A percentile compares a stretch with the other conserved stretches of the same genome.
phyloP scores from a whole-genome alignment of 2,888 invertebrate genomes.

The Pseudococcus jackbeardsleyi region DNA sequence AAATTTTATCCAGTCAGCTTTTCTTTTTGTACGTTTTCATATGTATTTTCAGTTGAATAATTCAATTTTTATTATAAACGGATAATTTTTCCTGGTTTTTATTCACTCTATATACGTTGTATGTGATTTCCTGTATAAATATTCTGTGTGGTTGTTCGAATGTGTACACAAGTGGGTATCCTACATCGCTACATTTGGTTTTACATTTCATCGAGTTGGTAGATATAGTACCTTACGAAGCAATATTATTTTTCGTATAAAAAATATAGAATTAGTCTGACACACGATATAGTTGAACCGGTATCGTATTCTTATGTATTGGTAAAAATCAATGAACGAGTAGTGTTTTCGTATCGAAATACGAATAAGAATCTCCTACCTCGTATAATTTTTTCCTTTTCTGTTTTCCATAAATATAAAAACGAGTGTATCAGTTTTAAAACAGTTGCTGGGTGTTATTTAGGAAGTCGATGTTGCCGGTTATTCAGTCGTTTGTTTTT shows the following conservation, averaged over 20 bases:
- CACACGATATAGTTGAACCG: neutral
- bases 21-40: slow-evolving; percentile 24
- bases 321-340: neutral
- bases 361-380: neutral
- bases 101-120: neutral
- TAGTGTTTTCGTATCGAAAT: neutral
- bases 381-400: neutral
- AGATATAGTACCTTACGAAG: neutral
- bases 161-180: neutral
- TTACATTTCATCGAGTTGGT: neutral
- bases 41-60: slow-evolving; percentile 12
- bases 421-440: neutral
- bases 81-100: neutral
- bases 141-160: neutral
- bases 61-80: neutral
- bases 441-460: neutral
- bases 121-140: neutral
- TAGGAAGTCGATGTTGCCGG: neutral
- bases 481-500: neutral
- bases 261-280: neutral
- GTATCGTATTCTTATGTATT: neutral
- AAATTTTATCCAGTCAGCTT: slow-evolving; percentile 17
- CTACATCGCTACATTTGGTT: neutral
- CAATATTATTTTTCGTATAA: neutral
- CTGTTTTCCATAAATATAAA: neutral